Conservation (phyloP, 1,140 invertebrate genomes). For the Cydia splendana region DNA sequence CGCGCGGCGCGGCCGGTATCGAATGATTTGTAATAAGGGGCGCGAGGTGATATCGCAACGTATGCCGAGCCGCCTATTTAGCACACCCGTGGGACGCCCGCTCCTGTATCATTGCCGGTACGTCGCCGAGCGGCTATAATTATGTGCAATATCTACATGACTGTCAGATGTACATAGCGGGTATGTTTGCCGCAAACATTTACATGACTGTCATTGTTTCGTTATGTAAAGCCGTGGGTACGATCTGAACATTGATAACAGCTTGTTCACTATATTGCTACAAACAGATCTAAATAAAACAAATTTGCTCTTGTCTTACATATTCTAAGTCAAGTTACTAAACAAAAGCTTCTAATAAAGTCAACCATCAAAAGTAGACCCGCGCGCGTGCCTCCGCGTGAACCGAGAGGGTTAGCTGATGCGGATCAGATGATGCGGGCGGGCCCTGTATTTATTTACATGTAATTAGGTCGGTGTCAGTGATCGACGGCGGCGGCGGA, state of each 20-base stretch:
- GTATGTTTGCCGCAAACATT: neutral
- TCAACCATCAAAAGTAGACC: conserved; percentile 21
- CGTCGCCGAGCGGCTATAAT: conserved; percentile 25
- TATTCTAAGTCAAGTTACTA: conserved; percentile 2
- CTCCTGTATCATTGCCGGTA: conserved; percentile 44
- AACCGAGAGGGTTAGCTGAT: conserved; percentile 49
- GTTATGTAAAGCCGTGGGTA: neutral
- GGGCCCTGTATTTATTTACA: conserved; percentile 71
- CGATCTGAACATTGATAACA: neutral
- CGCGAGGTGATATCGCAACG: conserved; percentile 55
- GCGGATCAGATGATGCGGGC: conserved; percentile 48
- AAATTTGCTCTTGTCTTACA: conserved; percentile 25
- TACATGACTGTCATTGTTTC: conserved; percentile 16
- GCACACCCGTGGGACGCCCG: conserved; percentile 51
- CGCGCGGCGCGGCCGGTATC: conserved; percentile 9
- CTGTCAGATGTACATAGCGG: conserved; percentile 16
- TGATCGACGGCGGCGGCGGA: conserved; percentile 64
- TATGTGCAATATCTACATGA: conserved; percentile 19
- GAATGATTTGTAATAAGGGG: conserved; percentile 33
- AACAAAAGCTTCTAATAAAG: conserved; percentile 27
- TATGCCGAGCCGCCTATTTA: conserved; percentile 58
- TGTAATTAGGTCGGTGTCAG: conserved; percentile 71
- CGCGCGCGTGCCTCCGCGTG: conserved; percentile 37
- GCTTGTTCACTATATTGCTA: conserved; percentile 19
- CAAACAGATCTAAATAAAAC: neutral